A percentile compares a stretch with the other conserved stretches of the same genome.
Evolutionary conservation across 2,888 invertebrate genomes (phyloP).

Genomic region (Cryptops parisi): DNA sequence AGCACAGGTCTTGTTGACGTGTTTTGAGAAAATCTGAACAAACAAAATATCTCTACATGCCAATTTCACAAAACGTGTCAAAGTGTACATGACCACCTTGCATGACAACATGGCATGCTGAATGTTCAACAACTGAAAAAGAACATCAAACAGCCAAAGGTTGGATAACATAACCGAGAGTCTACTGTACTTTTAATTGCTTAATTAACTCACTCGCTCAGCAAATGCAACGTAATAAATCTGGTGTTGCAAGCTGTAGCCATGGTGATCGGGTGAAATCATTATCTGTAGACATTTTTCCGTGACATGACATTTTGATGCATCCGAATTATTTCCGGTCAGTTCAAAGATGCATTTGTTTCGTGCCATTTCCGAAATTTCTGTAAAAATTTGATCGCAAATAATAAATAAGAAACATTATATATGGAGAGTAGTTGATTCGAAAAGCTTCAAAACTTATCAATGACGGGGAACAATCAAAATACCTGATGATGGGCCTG

Average conservation of each 20-base stretch:
- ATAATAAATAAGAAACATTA: not conserved
- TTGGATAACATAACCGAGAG: too few species aligned
- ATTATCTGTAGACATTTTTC: constrained; percentile 4
- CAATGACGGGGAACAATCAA: too few species aligned
- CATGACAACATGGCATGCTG: too few species aligned
- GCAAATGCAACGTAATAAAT: constrained; percentile 17
- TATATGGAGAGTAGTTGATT: too few species aligned
- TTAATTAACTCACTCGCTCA: constrained; percentile 9
- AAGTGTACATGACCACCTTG: too few species aligned
- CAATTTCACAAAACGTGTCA: too few species aligned
- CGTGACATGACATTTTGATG: not conserved
- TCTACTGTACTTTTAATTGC: not conserved
- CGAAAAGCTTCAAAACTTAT: too few species aligned
- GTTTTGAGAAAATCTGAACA: too few species aligned
- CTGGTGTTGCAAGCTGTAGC: constrained; percentile 16
- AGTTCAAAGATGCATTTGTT: constrained; percentile 15
- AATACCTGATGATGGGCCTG: not conserved
- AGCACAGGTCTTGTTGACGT: too few species aligned
- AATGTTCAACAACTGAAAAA: too few species aligned
- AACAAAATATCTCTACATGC: too few species aligned
- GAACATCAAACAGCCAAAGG: too few species aligned
- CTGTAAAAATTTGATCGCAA: not conserved
- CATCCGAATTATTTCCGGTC: constrained; percentile 6
- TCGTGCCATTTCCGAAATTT: constrained; percentile 13
- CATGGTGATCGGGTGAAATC: constrained; percentile 11